Percentiles rank a stretch among this genome's conserved stretches.
These are phyloP conservation scores for Rambutsinella grinnellia DNA, from an alignment of 2,888 invertebrate genomes.

Conservation along the genomic window DNA sequence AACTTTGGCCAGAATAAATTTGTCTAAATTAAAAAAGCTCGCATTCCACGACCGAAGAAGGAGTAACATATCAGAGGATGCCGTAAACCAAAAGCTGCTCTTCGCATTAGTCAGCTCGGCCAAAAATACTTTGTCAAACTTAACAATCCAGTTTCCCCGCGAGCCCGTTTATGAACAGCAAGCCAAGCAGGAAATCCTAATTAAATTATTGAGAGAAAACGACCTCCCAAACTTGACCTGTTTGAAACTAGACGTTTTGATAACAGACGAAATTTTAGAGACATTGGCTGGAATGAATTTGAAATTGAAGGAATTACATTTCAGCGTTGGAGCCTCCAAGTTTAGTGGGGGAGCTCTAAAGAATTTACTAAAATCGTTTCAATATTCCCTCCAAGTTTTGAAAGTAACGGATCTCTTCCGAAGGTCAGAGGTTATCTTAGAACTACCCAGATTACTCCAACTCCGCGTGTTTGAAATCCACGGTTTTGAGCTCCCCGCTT, in stretches of 20 bases:
- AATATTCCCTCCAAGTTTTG: conserved; percentile 38
- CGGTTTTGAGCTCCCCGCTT: conserved; percentile 56
- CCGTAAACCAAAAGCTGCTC: conserved; percentile 29
- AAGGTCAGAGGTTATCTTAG: conserved; percentile 48
- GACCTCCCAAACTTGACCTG: conserved; percentile 30
- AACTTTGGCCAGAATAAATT: not conserved
- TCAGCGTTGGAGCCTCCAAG: conserved; percentile 55
- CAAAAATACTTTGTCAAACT: conserved; percentile 25
- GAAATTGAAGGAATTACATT: conserved; percentile 38
- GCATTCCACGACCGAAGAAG: conserved; percentile 45
- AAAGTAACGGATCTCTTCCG: conserved; percentile 54
- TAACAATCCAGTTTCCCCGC: conserved; percentile 47
- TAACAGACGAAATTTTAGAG: conserved; percentile 47
- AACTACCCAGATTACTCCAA: conserved; percentile 42
- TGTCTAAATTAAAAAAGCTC: conserved; percentile 37
- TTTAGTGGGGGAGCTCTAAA: conserved; percentile 36
- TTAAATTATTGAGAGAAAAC: conserved; percentile 32
- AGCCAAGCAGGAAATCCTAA: conserved; percentile 45
- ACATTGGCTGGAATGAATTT: conserved; percentile 32
- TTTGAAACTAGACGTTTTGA: conserved; percentile 51
- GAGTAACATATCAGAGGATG: conserved; percentile 41
- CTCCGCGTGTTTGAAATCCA: conserved; percentile 51
- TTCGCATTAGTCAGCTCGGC: conserved; percentile 36
- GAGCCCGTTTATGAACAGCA: conserved; percentile 52
- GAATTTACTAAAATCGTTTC: conserved; percentile 24